Conservation (phyloP, 1,140 invertebrate genomes). For the Zaprionus ghesquierei region DNA sequence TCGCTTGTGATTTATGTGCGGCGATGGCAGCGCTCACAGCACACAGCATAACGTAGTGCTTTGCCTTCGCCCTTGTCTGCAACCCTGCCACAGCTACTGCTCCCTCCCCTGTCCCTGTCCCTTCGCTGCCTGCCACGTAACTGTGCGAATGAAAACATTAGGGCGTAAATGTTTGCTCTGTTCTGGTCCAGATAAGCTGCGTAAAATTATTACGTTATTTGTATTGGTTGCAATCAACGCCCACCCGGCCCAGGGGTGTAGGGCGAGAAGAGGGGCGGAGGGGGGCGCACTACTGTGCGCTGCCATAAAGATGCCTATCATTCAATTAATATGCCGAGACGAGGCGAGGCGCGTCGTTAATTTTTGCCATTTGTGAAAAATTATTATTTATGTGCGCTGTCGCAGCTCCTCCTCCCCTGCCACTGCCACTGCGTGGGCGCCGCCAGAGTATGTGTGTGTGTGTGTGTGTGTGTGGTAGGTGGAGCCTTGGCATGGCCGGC, state of each 20-base stretch:
- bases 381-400: constrained; percentile 14
- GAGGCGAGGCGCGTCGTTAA: constrained; percentile 38
- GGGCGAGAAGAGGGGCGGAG: no score
- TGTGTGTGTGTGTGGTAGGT: constrained; percentile 30
- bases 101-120: not conserved
- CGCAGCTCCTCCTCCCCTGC: no score
- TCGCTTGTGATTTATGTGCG: constrained; percentile 63
- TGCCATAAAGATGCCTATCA: constrained; percentile 78
- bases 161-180: constrained; percentile 82
- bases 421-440: constrained; percentile 14
- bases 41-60: no score
- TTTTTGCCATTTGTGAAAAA: constrained; percentile 51
- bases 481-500: constrained; percentile 36
- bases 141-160: constrained; percentile 71
- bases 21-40: constrained; percentile 62
- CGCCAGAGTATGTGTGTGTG: not conserved
- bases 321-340: constrained; percentile 73
- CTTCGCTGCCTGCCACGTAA: not conserved
- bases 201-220: constrained; percentile 82
- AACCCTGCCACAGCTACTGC: not conserved
- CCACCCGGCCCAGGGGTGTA: no score
- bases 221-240: constrained; percentile 80
- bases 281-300: constrained; percentile 44
- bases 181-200: constrained; percentile 82
- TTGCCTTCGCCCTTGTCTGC: not conserved